Evolutionary conservation across 2,113 vertebrate species (phyloP).

Genomic region (Casuarius casuarius): DNA sequence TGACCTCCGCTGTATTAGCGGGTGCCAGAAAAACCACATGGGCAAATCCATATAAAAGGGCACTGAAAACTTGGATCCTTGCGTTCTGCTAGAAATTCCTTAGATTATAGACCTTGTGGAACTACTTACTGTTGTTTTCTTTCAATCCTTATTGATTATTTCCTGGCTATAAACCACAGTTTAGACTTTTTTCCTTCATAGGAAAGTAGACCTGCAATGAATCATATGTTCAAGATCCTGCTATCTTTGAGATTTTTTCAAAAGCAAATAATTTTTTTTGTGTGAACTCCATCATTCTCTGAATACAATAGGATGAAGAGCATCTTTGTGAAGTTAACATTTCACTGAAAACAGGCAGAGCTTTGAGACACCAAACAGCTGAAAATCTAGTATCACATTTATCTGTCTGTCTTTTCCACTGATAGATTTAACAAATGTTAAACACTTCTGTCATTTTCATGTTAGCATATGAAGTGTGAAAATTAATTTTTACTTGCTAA

Average conservation of each 20-base stretch:
- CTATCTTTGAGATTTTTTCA: neutral
- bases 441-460: slow-evolving; percentile 31
- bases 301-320: neutral
- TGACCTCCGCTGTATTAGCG: neutral
- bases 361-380: neutral
- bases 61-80: neutral
- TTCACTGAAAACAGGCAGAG: neutral
- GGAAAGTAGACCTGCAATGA: neutral
- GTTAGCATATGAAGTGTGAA: slow-evolving; percentile 55
- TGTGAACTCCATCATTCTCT: neutral
- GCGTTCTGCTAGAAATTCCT: neutral
- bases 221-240: neutral
- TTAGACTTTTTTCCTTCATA: neutral
- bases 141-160: neutral
- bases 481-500: slow-evolving; percentile 70
- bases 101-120: neutral
- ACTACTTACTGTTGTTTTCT: neutral
- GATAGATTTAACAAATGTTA: slow-evolving; percentile 40
- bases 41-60: neutral
- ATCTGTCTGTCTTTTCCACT: neutral
- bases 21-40: neutral
- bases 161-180: neutral
- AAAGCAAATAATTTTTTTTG: neutral
- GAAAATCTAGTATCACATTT: neutral
- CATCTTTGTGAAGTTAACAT: neutral